These are phyloP conservation scores for Calephelis perditalis DNA, from an alignment of 2,888 invertebrate genomes.

Conservation along the genomic window DNA sequence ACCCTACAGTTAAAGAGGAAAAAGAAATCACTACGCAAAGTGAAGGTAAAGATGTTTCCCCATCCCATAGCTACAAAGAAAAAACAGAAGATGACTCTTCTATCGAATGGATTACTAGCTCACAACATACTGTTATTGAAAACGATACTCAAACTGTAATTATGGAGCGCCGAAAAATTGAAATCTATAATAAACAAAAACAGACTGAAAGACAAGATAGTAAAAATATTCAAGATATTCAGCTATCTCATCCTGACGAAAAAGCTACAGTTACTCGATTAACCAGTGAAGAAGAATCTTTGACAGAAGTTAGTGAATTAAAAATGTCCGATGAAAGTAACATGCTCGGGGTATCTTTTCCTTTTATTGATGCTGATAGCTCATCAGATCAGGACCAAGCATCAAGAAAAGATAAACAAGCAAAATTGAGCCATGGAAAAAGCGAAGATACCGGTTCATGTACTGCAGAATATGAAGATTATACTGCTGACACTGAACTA, in stretches of 20 bases:
- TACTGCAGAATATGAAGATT: slow-evolving; percentile 83
- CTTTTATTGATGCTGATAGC: slow-evolving; percentile 76
- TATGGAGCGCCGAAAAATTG: slow-evolving; percentile 79
- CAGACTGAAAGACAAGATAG: slow-evolving; percentile 64
- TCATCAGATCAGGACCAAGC: slow-evolving; percentile 67
- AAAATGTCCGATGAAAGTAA: slow-evolving; percentile 74
- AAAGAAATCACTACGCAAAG: slow-evolving; percentile 33
- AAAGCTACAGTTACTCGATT: slow-evolving; percentile 70
- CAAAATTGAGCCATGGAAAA: slow-evolving; percentile 63
- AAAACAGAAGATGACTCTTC: slow-evolving; percentile 70
- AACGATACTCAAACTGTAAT: slow-evolving; percentile 81
- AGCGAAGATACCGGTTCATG: slow-evolving; percentile 85
- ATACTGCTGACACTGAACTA: slow-evolving; percentile 79
- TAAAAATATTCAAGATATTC: slow-evolving; percentile 58
- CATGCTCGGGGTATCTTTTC: slow-evolving; percentile 66
- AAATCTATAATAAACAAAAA: slow-evolving; percentile 77
- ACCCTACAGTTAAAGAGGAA: slow-evolving; percentile 53
- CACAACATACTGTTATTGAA: slow-evolving; percentile 64
- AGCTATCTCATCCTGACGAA: slow-evolving; percentile 50
- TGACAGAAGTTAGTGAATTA: slow-evolving; percentile 81
- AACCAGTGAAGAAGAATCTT: slow-evolving; percentile 83
- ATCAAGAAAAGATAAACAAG: slow-evolving; percentile 45
- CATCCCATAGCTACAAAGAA: slow-evolving; percentile 61
- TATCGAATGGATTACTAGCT: slow-evolving; percentile 67
- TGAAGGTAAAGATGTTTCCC: slow-evolving; percentile 50